Evolutionary conservation across 2,888 invertebrate species (phyloP).

Genomic region (Pammene aurita): DNA sequence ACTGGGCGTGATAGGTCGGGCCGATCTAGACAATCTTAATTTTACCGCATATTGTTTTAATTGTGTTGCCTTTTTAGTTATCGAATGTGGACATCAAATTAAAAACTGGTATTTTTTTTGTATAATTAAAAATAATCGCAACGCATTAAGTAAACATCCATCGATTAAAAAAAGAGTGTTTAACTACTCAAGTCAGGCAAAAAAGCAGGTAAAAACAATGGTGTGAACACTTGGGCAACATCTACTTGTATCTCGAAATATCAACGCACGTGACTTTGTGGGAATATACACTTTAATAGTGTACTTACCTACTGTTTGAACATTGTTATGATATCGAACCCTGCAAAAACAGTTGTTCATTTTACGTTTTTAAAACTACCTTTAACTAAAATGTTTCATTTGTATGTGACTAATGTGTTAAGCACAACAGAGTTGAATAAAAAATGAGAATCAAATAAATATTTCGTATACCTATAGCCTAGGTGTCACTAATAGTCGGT

Average conservation of each 20-base stretch:
- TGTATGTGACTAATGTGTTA: no score
- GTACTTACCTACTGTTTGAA: conserved; percentile 10
- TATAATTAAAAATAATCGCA: background rate
- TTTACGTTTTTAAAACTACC: no score
- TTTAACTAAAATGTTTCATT: no score
- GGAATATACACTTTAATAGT: conserved; percentile 15
- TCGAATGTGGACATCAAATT: background rate
- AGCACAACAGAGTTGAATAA: no score
- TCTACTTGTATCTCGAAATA: conserved; percentile 25
- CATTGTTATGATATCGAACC: conserved; percentile 4
- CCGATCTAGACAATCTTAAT: no score
- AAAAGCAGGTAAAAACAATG: conserved; percentile 43
- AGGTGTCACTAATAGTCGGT: no score
- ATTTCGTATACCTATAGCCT: no score
- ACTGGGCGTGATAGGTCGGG: no score
- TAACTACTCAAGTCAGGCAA: conserved; percentile 34
- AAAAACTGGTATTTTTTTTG: conserved; percentile 13
- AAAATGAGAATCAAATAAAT: no score
- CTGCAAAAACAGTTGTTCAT: conserved; percentile 2
- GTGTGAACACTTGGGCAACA: conserved; percentile 38
- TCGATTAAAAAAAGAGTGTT: conserved; percentile 35
- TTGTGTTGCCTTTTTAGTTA: no score
- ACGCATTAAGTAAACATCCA: background rate
- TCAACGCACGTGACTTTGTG: conserved; percentile 29
- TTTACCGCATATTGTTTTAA: no score